Evolutionary conservation across 2,797 vertebrate species (phyloP).

Genomic region (Chrosomus eos): DNA sequence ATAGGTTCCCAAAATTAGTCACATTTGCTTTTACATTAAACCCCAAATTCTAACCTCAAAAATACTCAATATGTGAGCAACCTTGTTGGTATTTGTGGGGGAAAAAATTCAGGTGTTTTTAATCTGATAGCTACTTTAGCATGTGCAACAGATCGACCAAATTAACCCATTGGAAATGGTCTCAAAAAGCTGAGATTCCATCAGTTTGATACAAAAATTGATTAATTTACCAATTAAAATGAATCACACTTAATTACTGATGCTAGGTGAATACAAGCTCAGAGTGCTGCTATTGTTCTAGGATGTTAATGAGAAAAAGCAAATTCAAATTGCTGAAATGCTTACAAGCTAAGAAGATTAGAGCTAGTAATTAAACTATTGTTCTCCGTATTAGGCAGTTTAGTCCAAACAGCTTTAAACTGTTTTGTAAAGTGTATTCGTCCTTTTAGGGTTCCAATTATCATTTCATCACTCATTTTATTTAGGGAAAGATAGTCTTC

Average conservation of each 20-base stretch:
- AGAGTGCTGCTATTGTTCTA: slow-evolving; percentile 32
- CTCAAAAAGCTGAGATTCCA: background rate
- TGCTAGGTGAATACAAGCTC: slow-evolving; percentile 31
- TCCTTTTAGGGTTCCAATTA: background rate
- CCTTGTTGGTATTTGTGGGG: background rate
- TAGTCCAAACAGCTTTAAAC: slow-evolving; percentile 11
- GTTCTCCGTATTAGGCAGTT: slow-evolving; percentile 18
- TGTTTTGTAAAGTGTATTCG: slow-evolving; percentile 2
- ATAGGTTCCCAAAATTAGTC: background rate
- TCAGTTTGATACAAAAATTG: slow-evolving; percentile 33
- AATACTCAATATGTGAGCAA: background rate
- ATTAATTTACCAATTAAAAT: slow-evolving; percentile 14
- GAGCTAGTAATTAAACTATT: slow-evolving; percentile 44
- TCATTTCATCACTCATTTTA: slow-evolving; percentile 7
- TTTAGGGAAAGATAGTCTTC: background rate
- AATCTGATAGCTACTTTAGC: background rate
- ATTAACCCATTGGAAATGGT: slow-evolving; percentile 4
- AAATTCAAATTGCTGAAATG: slow-evolving; percentile 16
- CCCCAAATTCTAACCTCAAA: too few species aligned
- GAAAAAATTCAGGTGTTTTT: background rate
- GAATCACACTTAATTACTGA: slow-evolving; percentile 18
- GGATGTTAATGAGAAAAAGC: slow-evolving; percentile 38
- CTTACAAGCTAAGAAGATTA: slow-evolving; percentile 35
- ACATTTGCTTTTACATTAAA: background rate
- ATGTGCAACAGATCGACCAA: slow-evolving; percentile 11